Base-by-base conservation (phyloP, 2,113 vertebrate genomes). In the Cardinalis cardinalis region DNA sequence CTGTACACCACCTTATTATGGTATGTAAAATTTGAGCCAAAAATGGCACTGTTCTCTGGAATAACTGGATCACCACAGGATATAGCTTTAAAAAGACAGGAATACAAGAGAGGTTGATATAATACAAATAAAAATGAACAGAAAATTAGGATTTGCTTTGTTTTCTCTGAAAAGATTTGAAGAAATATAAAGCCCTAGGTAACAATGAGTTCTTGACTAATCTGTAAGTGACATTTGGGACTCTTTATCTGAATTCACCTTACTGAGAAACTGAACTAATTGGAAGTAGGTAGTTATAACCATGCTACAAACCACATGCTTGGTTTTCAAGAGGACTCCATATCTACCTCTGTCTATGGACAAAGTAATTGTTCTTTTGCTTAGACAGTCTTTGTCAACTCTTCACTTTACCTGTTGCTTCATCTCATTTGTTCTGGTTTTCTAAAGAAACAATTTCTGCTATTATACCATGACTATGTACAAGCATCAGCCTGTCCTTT, bases 1-100 rank as follows among this genome's bases (percentile, higher is more conserved):
- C 98, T 99, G 97, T 98, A 99, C 75, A 95, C 97, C 96, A 99
- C 98, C 97, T 98, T 99, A 97, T 92, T 99, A 92, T 96, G 98
- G 93, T 98, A 99, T 52, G 98, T 99, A 97, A 99, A 99, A 95
- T 98, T 98, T 89, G 95, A 97, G 61, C 98, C 99, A 14, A 95
- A 97, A 97, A 98, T 94, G 85, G 94, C 58, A 78, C 98, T 97
- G 83, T 99, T 98, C 82, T 98, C 97, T 73, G 98, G 99, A 88
- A 98, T 64, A 74, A 88, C 66, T 69, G 98, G 98, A 48, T 16
- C 52, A 38, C 97, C 97, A 96, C 99, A 99, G 97, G 98, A 99
- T 84, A 99, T 70, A 60, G 98, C 99, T 99, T 86, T 31, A 95
- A 95, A 84, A 83, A 96, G 48, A 75, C 32, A 84, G 75, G 81